These are phyloP conservation scores for Melikaiella ostensackeni DNA, from an alignment of 2,888 invertebrate genomes.

Conservation along the genomic window DNA sequence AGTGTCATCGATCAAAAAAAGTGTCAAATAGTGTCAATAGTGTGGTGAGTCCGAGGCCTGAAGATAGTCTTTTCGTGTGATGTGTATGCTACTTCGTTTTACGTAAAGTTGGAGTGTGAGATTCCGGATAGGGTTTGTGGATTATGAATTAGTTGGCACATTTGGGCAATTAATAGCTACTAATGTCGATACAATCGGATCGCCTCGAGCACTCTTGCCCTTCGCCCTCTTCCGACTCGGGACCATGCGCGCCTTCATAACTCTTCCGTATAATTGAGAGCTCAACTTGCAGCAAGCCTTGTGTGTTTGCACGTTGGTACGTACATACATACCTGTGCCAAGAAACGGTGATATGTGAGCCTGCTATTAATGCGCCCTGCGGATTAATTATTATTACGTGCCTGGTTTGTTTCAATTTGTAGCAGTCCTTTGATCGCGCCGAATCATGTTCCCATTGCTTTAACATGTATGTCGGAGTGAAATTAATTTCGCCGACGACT, in stretches of 20 bases:
- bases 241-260: conserved; percentile 63
- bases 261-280: conserved; percentile 74
- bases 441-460: conserved; percentile 70
- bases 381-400: conserved; percentile 75
- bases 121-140: conserved; percentile 40
- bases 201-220: conserved; percentile 60
- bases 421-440: conserved; percentile 71
- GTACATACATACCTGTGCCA: conserved; percentile 43
- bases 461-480: conserved; percentile 48
- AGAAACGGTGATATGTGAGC: conserved; percentile 60
- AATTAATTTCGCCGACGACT: conserved; percentile 24
- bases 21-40: no score
- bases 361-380: conserved; percentile 70
- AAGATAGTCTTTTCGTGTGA: neutral
- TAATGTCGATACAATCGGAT: conserved; percentile 74
- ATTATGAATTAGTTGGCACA: conserved; percentile 69
- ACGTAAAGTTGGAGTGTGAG: neutral
- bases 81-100: neutral
- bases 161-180: conserved; percentile 73
- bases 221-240: conserved; percentile 52
- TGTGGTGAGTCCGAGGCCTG: no score
- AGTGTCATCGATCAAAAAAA: no score
- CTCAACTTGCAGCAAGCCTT: conserved; percentile 64
- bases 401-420: conserved; percentile 75
- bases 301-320: conserved; percentile 52